A percentile compares a stretch with the other conserved stretches of the same genome.
phyloP scores from a whole-genome alignment of 92 coral and sea anemone species.

The Parazoanthus atlanticus region DNA sequence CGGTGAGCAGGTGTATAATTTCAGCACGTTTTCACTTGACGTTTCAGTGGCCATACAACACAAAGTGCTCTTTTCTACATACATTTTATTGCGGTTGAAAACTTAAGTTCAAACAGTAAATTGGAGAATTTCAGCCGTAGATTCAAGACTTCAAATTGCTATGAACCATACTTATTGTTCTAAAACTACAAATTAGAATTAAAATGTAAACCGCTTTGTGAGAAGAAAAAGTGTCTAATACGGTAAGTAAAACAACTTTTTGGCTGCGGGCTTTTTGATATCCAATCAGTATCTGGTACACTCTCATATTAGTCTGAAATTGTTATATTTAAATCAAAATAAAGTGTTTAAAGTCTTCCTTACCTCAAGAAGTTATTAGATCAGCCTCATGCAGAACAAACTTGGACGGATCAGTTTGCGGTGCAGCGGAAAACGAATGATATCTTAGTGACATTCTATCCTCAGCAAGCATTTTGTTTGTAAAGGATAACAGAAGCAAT shows the following conservation, averaged over 20 bases:
- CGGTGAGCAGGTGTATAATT: not conserved
- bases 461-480: not conserved
- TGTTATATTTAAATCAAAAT: not conserved
- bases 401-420: not conserved
- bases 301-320: not conserved
- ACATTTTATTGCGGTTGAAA: not conserved
- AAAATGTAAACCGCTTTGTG: too few relatives aligned
- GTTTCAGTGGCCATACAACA: not conserved
- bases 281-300: not conserved
- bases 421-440: not conserved
- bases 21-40: not conserved
- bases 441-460: conserved; percentile 13
- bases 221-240: not conserved
- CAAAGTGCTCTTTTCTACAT: not conserved
- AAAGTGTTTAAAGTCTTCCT: not conserved
- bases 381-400: not conserved
- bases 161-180: not conserved
- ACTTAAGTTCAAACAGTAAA: too few relatives aligned
- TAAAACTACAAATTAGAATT: not conserved
- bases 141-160: not conserved
- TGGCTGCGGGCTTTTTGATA: not conserved
- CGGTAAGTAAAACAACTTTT: not conserved
- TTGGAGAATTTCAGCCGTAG: not conserved
- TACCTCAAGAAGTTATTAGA: not conserved
- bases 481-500: not conserved